A percentile compares a stretch with the other conserved stretches of the same genome.
phyloP scores from a whole-genome alignment of 2,797 vertebrate genomes.

The Malacoctenus gilli region DNA sequence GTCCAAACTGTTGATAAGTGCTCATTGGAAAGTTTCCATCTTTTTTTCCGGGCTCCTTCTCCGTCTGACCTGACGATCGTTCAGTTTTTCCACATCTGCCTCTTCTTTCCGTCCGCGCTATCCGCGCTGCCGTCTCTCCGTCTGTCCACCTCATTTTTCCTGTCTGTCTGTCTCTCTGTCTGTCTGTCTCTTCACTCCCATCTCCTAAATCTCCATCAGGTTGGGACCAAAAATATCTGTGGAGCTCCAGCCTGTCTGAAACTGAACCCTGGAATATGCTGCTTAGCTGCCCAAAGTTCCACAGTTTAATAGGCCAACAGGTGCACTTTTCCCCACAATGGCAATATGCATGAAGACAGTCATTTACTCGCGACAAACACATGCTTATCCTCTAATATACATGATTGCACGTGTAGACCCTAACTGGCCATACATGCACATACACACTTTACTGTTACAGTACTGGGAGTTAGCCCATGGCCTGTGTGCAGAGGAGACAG shows the following conservation, averaged over 20 bases:
- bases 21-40: constrained; percentile 7
- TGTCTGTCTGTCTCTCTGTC: constrained; percentile 53
- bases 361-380: constrained; percentile 13
- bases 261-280: constrained; percentile 71
- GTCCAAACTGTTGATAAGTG: too few relatives aligned
- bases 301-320: constrained; percentile 39
- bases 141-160: constrained; percentile 5
- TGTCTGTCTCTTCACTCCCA: constrained; percentile 56
- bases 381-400: constrained; percentile 12
- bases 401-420: constrained; percentile 17
- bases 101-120: too few relatives aligned
- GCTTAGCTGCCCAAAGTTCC: constrained; percentile 40
- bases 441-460: constrained; percentile 27
- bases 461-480: constrained; percentile 36
- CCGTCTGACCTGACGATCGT: constrained; percentile 33
- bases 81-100: constrained; percentile 21
- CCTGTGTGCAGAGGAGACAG: constrained; percentile 79
- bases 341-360: constrained; percentile 34
- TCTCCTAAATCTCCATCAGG: constrained; percentile 71
- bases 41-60: constrained; percentile 19
- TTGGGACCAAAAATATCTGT: constrained; percentile 72
- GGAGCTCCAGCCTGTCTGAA: constrained; percentile 66
- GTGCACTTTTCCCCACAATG: constrained; percentile 55
- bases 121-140: constrained; percentile 34
- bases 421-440: constrained; percentile 18